Evolutionary conservation across 2,888 invertebrate genomes (phyloP), one percentile per base, ranked within the genome.

Genomic region (Hypena proboscidalis): DNA sequence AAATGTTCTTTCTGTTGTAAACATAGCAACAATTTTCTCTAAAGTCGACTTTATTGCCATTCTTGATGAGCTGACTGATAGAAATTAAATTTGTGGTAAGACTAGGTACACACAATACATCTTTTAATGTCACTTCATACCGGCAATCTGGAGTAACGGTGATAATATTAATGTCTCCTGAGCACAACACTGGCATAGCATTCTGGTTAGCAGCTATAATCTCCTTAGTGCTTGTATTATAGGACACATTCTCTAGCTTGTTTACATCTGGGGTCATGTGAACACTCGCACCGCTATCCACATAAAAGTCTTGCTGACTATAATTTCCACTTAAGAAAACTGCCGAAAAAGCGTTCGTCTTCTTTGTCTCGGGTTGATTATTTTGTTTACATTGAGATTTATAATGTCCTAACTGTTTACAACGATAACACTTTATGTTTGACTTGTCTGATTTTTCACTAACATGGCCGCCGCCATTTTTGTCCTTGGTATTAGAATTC

Each of bases 31-130:
- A 25, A 10, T 6, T 25, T 10, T 10, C 7, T 9, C 10, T 6
- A 10, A 10, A 25, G 25, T 25, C 25, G 2, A 25, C 25, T 25
- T 10, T 25, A 10, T 25, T 25, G 2, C 25, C 25, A 10, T 25
- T 25, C n/a, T 7, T 3, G 3, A 21, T 21, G 2, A 21, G 7
- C 7, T 21, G 3, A 21, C 21, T 21, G 2, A 21, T 7, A 7
- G 21, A 21, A 6, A 21, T 5, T 7, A 21, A 7, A 7, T 21
- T 21, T 7, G 21, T 8, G 3, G 25, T 11, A 25, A 25, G 8
- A 25, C 10, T 39, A 13, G 36, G 36, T 10, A 36, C 20, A 15
- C 29, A 36, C 9, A 36, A 36, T 8, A 36, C 29, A 1, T 29
- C 29, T 7, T 9, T 36, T 2, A 36, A 3, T 21, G 27, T 21